These are phyloP conservation scores for Drosophila rubida DNA, from an alignment of 2,888 invertebrate species.

Conservation along the genomic window DNA sequence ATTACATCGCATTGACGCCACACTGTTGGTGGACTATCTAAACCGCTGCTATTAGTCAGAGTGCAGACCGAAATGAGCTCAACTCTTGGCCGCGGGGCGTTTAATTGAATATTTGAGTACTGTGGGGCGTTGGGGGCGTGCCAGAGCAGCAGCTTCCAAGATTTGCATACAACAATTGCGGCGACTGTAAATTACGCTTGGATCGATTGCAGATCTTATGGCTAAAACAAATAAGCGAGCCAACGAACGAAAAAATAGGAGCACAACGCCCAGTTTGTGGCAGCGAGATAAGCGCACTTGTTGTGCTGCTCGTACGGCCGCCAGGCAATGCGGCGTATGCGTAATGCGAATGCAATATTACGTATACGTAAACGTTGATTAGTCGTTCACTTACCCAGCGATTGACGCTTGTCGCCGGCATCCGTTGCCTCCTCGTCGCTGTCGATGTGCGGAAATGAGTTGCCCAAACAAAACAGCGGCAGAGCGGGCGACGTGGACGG, in stretches of 20 bases:
- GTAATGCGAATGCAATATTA: conserved; percentile 63
- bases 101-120: conserved; percentile 77
- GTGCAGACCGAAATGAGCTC: conserved; percentile 47
- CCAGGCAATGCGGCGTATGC: conserved; percentile 53
- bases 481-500: conserved; percentile 81
- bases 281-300: conserved; percentile 21
- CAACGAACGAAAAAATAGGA: conserved; percentile 14
- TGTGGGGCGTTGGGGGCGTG: conserved; percentile 4
- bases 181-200: conserved; percentile 11
- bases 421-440: conserved; percentile 88
- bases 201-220: background rate
- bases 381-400: conserved; percentile 55
- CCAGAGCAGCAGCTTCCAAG: conserved; percentile 17
- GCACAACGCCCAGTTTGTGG: conserved; percentile 63
- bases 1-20: conserved; percentile 77
- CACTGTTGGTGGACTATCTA: conserved; percentile 49
- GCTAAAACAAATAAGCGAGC: conserved; percentile 60
- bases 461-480: conserved; percentile 88
- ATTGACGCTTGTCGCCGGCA: conserved; percentile 81
- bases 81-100: conserved; percentile 76
- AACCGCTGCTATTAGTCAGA: conserved; percentile 47
- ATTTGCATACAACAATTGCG: conserved; percentile 63
- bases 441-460: conserved; percentile 90
- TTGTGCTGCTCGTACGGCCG: conserved; percentile 19
- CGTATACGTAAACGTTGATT: conserved; percentile 55